These are phyloP conservation scores for Pipa parva DNA, from an alignment of 2,113 vertebrate genomes.

Conservation along the genomic window DNA sequence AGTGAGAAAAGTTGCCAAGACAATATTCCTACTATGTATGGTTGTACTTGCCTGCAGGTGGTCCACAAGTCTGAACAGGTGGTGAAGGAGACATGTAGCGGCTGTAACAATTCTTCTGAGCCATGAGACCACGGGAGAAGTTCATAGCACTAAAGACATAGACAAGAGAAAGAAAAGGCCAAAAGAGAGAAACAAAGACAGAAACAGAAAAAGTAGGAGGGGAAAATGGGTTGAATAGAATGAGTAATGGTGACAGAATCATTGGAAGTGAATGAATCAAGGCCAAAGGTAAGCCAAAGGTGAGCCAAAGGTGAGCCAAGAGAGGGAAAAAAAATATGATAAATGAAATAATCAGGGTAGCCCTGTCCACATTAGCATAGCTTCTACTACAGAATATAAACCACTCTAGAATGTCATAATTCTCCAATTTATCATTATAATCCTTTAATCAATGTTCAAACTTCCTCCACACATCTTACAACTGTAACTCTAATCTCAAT, in stretches of 20 bases:
- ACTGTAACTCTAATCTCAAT: too few species aligned
- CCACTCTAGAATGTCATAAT: too few species aligned
- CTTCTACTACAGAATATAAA: too few species aligned
- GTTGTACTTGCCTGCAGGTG: constrained; percentile 11
- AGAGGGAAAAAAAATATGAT: background rate
- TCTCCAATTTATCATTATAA: too few species aligned
- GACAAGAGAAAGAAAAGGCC: constrained; percentile 19
- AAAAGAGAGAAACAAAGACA: constrained; percentile 2
- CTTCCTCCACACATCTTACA: too few species aligned
- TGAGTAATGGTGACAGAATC: background rate
- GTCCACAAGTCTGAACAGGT: constrained; percentile 38
- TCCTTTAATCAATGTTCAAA: too few species aligned
- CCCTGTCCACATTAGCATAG: too few species aligned
- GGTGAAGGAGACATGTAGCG: constrained; percentile 45
- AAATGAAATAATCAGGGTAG: background rate
- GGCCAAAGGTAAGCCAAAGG: background rate
- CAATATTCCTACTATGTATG: background rate
- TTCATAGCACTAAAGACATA: constrained; percentile 14
- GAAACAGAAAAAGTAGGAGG: background rate
- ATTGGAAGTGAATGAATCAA: background rate
- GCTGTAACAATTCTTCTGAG: constrained; percentile 58
- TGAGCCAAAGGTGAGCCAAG: background rate
- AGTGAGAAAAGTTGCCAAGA: background rate
- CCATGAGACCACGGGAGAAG: constrained; percentile 47
- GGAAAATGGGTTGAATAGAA: background rate